Evolutionary conservation across 2,888 invertebrate genomes (phyloP), one percentile per base, ranked within the genome.

Genomic region (Drosophila demipolita): DNA sequence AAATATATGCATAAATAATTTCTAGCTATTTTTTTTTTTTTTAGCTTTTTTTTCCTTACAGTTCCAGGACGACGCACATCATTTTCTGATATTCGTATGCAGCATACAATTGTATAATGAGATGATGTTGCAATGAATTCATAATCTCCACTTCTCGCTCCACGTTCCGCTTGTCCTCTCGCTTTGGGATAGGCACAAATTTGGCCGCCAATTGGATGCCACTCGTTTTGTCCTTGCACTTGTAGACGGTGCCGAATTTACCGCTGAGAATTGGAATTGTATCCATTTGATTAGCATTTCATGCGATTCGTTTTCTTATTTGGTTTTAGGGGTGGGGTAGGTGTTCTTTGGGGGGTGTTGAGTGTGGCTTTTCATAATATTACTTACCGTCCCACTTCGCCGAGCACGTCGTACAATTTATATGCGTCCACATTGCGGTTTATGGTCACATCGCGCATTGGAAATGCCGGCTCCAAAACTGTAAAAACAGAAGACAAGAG

Each of bases 81-180:
- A 97, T 96, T 94, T 97, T 97, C 85, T 96, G 96, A 94, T 96
- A 96, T 93, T 99, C 99, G 93, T 98, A 99, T 15, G 99, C 98
- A 91, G 99, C 99, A 93, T 99, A 99, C 52, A 99, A 95, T 93
- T 99, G 99, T 89, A 99, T 97, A 58, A 99, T 96, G 77, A 99
- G 94, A 36, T 98, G 98, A 94, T 99, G 99, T 90, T 98, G 97
- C 65, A 99, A 95, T 79, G 96, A 94, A 91, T 97, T 95, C 99
- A 99, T 99, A 89, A 99, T 98, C 86, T 99, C 98, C 71, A 99
- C 97, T 93, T 99, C 99, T 63, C 99, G 95, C 93, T 98, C 97
- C 77, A 99, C 99, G 91, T 98, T 97, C 76, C 97, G 94, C 73
- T 97, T 94, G 93, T 98, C 98, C 90, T 98, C 97, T 71, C 97